These are phyloP conservation scores for Onthophagus taurus DNA, from an alignment of 1,140 invertebrate genomes.

Conservation along the genomic window DNA sequence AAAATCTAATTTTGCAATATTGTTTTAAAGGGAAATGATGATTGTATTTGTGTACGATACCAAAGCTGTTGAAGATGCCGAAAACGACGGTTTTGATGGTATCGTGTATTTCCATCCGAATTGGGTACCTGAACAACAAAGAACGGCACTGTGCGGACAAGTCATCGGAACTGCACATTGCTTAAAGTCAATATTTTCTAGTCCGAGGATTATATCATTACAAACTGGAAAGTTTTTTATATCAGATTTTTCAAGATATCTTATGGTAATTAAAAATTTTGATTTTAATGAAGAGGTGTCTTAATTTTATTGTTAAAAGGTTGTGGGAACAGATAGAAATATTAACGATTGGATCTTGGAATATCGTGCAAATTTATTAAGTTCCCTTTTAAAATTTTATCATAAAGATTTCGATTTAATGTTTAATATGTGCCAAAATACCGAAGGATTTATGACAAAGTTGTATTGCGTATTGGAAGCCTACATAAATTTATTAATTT, in stretches of 20 bases:
- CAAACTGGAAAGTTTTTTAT: constrained; percentile 79
- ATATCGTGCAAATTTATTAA: constrained; percentile 60
- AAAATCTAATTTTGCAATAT: background rate
- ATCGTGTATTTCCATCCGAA: constrained; percentile 81
- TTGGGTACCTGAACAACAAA: constrained; percentile 73
- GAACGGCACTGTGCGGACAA: constrained; percentile 69
- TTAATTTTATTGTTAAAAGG: constrained; percentile 41
- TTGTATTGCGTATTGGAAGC: constrained; percentile 76
- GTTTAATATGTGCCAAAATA: constrained; percentile 47
- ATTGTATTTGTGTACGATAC: constrained; percentile 82
- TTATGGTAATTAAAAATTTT: constrained; percentile 52
- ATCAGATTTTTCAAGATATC: constrained; percentile 64
- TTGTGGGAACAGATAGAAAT: constrained; percentile 75
- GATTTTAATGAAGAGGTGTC: constrained; percentile 11
- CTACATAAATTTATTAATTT: constrained; percentile 69
- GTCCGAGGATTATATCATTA: constrained; percentile 61
- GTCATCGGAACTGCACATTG: constrained; percentile 74
- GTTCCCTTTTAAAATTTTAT: constrained; percentile 64
- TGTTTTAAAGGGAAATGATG: constrained; percentile 64
- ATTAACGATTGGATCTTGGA: constrained; percentile 70
- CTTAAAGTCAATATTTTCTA: constrained; percentile 59
- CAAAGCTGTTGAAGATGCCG: constrained; percentile 61
- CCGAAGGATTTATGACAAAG: constrained; percentile 59
- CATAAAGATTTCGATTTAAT: constrained; percentile 66
- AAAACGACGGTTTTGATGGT: constrained; percentile 75